Percentiles rank a stretch among this genome's conserved stretches.
Conservation (phyloP, 2,113 vertebrate species). For the Gasterosteus nipponicus region DNA sequence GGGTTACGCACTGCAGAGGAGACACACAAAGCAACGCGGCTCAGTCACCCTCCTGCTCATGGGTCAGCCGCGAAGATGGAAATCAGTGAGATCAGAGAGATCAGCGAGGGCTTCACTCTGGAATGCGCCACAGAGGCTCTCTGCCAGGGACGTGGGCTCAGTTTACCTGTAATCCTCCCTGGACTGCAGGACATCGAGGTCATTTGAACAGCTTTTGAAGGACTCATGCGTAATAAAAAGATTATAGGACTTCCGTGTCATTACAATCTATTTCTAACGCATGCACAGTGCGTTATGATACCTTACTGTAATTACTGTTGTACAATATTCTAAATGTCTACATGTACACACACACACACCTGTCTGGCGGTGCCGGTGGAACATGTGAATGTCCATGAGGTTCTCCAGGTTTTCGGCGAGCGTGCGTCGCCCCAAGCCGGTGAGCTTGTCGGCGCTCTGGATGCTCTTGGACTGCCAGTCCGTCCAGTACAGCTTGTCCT, state of each 20-base stretch:
- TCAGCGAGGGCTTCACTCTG: constrained; percentile 32
- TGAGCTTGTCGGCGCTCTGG: constrained; percentile 91
- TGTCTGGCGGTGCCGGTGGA: constrained; percentile 89
- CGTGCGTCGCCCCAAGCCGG: constrained; percentile 86
- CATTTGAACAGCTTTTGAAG: too few relatives aligned
- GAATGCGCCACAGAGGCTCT: constrained; percentile 34
- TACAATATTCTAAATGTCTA: too few relatives aligned
- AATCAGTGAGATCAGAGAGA: constrained; percentile 30
- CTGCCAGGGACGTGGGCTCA: background rate
- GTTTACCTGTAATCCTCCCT: background rate
- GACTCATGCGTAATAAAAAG: too few relatives aligned
- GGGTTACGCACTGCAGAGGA: constrained; percentile 82
- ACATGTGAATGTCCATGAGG: constrained; percentile 99
- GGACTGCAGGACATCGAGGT: background rate
- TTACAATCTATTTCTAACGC: too few relatives aligned
- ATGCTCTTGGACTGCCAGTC: constrained; percentile 99
- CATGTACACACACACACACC: constrained; percentile 73
- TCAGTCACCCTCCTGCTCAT: constrained; percentile 9
- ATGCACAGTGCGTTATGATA: background rate
- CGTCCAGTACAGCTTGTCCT: constrained; percentile 96
- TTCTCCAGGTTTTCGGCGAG: constrained; percentile 96
- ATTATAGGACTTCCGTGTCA: too few relatives aligned
- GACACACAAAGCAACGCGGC: constrained; percentile 25
- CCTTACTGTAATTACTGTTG: background rate
- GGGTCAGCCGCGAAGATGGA: background rate